A percentile compares a stretch with the other conserved stretches of the same genome.
phyloP scores from a whole-genome alignment of 2,888 invertebrate species.

The Toxonevra muliebris region DNA sequence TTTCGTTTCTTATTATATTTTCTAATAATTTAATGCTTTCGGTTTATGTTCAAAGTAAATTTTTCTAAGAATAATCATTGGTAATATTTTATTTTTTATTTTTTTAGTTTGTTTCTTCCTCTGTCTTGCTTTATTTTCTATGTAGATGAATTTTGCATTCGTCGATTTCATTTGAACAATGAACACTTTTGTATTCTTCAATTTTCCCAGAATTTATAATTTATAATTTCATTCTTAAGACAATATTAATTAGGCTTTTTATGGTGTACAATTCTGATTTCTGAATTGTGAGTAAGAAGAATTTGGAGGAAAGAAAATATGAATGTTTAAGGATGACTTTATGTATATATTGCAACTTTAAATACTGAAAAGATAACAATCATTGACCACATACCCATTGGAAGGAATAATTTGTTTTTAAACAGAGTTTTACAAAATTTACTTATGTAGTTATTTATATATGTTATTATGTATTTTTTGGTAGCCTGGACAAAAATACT shows the following conservation, averaged over 20 bases:
- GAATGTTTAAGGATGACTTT: no score
- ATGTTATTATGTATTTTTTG: no score
- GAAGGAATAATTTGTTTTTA: no score
- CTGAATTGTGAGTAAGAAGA: no score
- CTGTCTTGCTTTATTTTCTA: not conserved
- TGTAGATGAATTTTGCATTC: constrained; percentile 42
- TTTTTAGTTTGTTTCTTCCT: not conserved
- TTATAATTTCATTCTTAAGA: constrained; percentile 59
- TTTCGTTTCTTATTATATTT: not conserved
- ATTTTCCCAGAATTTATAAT: constrained; percentile 66
- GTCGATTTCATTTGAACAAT: constrained; percentile 53
- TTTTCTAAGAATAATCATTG: constrained; percentile 13
- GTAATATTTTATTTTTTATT: constrained; percentile 38
- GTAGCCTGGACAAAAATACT: no score
- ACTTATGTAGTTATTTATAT: no score
- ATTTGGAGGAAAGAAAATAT: no score
- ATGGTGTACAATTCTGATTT: constrained; percentile 40
- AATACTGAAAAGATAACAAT: not conserved
- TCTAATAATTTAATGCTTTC: constrained; percentile 6
- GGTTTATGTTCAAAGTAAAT: constrained; percentile 13
- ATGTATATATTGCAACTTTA: no score
- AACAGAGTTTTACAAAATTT: no score
- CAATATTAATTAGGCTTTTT: constrained; percentile 63
- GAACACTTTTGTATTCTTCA: constrained; percentile 58
- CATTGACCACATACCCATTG: not conserved